phyloP scores from a whole-genome alignment of 1,140 invertebrate genomes.

The Lethocerus indicus region DNA sequence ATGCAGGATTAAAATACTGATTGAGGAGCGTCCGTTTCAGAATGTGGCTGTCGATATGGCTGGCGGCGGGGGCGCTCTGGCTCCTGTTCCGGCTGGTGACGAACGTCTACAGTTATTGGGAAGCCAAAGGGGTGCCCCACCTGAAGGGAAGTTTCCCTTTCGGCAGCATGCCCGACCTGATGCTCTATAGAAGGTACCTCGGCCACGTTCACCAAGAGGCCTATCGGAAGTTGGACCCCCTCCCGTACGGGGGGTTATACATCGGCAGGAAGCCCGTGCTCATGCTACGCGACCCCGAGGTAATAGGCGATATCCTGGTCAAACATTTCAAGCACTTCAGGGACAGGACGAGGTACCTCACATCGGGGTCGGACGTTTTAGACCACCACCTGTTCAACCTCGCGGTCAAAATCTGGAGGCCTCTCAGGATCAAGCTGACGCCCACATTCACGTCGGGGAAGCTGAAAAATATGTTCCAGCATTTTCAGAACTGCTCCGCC shows the following conservation, averaged over 20 bases:
- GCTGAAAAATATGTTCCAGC: conserved; percentile 33
- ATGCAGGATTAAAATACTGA: too few species aligned
- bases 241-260: too few species aligned
- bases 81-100: too few species aligned
- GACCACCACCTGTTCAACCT: conserved; percentile 32
- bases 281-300: conserved; percentile 32
- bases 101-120: conserved; percentile 29
- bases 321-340: conserved; percentile 35
- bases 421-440: conserved; percentile 29
- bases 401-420: conserved; percentile 29
- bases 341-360: not conserved
- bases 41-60: too few species aligned
- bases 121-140: conserved; percentile 24
- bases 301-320: conserved; percentile 33
- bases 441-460: conserved; percentile 37
- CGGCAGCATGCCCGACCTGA: conserved; percentile 23
- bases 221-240: too few species aligned
- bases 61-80: too few species aligned
- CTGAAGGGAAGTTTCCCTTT: conserved; percentile 26
- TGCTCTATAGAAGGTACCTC: conserved; percentile 12
- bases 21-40: too few species aligned
- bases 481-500: conserved; percentile 23
- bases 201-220: conserved; percentile 17
- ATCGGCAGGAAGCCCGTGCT: conserved; percentile 31
- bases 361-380: conserved; percentile 27